These are phyloP conservation scores for Papilio xuthus DNA, from an alignment of 1,140 invertebrate species.

Conservation along the genomic window DNA sequence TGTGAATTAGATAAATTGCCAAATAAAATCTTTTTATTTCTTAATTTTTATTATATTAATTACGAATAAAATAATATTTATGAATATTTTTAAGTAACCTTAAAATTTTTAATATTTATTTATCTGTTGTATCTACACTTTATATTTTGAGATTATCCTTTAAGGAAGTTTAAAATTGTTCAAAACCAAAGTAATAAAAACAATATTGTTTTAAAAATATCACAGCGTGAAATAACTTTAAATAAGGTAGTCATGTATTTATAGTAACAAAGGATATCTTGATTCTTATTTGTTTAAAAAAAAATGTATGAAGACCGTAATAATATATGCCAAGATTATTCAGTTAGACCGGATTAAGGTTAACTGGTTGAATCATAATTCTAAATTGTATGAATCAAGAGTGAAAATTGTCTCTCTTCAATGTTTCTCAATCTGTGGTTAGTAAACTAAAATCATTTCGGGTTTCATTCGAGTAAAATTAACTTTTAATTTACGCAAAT, in stretches of 20 bases:
- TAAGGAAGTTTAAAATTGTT: not conserved
- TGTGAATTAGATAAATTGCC: not conserved
- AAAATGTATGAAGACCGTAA: too few species aligned
- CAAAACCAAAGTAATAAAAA: not conserved
- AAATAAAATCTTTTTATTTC: not conserved
- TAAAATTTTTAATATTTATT: not conserved
- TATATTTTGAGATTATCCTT: not conserved
- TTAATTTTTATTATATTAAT: not conserved
- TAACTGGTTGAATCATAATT: constrained; percentile 20
- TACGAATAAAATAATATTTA: not conserved
- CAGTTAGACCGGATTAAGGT: not conserved
- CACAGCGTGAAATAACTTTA: not conserved
- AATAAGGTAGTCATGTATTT: not conserved
- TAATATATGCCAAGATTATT: not conserved
- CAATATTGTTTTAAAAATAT: not conserved
- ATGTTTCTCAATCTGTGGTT: not conserved
- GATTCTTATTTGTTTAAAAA: not conserved
- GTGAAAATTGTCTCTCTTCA: not conserved
- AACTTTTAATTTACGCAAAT: not conserved
- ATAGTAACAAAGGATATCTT: not conserved
- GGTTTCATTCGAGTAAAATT: not conserved
- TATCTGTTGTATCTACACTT: too few species aligned
- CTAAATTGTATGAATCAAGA: not conserved
- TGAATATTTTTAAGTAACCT: not conserved
- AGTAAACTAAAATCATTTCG: not conserved